A percentile compares a stretch with the other conserved stretches of the same genome.
phyloP scores from a whole-genome alignment of 2,888 invertebrate species.

The Caenorhabditis auriculariae region DNA sequence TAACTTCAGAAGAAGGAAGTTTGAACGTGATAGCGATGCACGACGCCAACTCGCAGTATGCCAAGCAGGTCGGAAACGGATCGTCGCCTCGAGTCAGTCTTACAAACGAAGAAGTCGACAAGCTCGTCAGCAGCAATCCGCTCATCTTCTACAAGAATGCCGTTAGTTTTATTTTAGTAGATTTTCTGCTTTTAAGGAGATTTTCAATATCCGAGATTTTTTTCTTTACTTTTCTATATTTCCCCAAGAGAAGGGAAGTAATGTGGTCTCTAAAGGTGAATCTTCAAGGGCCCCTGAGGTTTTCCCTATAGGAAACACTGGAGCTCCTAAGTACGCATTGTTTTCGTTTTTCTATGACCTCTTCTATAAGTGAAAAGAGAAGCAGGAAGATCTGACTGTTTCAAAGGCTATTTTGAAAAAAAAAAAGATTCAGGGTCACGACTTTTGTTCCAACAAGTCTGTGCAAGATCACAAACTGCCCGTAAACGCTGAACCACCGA shows the following conservation, averaged over 20 bases:
- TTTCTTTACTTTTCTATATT: neutral
- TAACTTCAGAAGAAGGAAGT: slow-evolving; percentile 4
- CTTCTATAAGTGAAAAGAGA: no score
- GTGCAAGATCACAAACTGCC: slow-evolving; percentile 28
- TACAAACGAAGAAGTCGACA: slow-evolving; percentile 19
- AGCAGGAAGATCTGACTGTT: no score
- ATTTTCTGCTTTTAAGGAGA: neutral
- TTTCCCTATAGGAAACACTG: no score
- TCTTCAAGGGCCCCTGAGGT: no score
- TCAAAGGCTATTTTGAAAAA: no score
- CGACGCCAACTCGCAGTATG: slow-evolving; percentile 14
- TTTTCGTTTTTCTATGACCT: no score
- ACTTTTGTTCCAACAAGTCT: slow-evolving; percentile 21
- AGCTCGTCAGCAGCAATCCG: slow-evolving; percentile 10
- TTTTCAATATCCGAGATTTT: neutral
- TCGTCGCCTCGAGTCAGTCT: no score
- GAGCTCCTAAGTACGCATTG: no score
- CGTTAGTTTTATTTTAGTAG: slow-evolving; percentile 4
- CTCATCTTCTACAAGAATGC: slow-evolving; percentile 25
- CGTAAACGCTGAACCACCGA: slow-evolving; percentile 17
- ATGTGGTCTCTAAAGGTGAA: no score
- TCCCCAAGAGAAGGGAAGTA: neutral
- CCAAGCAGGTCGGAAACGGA: slow-evolving; percentile 1
- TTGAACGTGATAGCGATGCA: slow-evolving; percentile 38
- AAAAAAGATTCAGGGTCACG: slow-evolving; percentile 15